Base-by-base conservation (phyloP, 2,797 vertebrate genomes). In the Lagocephalus sceleratus region DNA sequence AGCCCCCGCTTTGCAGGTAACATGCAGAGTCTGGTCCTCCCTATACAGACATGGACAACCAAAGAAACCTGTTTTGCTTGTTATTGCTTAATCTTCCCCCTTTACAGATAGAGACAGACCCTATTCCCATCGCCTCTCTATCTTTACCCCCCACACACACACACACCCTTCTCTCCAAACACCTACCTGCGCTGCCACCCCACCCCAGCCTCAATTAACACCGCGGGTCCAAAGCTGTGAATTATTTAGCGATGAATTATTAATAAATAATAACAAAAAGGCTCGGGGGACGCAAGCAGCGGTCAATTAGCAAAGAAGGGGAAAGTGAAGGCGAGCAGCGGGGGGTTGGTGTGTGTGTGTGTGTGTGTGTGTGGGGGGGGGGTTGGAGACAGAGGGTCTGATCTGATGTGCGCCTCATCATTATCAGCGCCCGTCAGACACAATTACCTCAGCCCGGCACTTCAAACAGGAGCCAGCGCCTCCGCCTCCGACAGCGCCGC, bases 201-300 rank as follows among this genome's bases (percentile, higher is more conserved):
- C 92, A 90, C 87, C 87, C 89, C 17, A 11, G 75, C 86, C 90
- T 90, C 92, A 93, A 94, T 95, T 96, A 96, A 92, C 89, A 90
- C 86, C 86, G 85, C 82, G 73, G 84, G 90, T 91, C 90, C 90
- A 89, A 90, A 88, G 81, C 87, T 69, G 90, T 96, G 92, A 98
- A 98, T 98, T 94, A 98, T 98, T 97, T 92, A 98, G 90, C 73
- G 81, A 93, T 95, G 92, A 95, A 98, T 96, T 94, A 94, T 97
- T 95, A 97, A 97, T 96, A 96, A 97, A 96, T 96, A 95, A 97
- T 96, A 97, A 94, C 93, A 94, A 93, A 86, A 88, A 70, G 91
- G 87, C 93, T 91, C 88, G 60, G 86, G 93, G 93, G 94, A 95
- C 87, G 91, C 73, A 83, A 86, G 85, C 89, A 87, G 61, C 81